Conservation (phyloP, 2,113 vertebrate species). For the Tyrannus savana region DNA sequence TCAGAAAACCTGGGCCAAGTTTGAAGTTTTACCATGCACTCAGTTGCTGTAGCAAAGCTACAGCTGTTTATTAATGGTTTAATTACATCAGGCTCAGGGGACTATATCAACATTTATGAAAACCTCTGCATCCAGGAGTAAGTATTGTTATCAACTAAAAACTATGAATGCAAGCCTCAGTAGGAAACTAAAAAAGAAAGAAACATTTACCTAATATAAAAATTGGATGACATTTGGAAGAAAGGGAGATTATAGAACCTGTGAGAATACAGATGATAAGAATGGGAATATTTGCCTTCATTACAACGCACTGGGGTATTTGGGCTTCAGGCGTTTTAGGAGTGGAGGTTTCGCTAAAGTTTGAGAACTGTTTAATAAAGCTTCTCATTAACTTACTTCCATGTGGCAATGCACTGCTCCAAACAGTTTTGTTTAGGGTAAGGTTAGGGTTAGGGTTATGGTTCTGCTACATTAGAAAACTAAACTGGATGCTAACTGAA, state of each 20-base stretch:
- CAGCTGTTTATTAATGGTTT: neutral
- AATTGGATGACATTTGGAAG: neutral
- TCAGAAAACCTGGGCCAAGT: neutral
- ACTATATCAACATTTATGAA: slow-evolving; percentile 8
- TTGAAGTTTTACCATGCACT: neutral
- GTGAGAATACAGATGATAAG: neutral
- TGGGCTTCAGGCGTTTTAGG: neutral
- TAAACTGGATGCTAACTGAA: neutral
- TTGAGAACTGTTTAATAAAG: neutral
- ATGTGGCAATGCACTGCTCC: neutral
- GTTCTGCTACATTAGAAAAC: neutral
- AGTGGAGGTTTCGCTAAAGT: neutral
- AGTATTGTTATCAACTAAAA: neutral
- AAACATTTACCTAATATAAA: neutral
- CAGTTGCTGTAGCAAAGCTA: neutral
- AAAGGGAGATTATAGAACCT: neutral
- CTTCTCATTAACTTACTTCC: neutral
- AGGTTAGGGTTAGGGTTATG: too few species aligned
- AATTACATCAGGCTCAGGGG: neutral
- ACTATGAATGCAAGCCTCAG: neutral
- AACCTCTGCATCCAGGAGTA: slow-evolving; percentile 3
- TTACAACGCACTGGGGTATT: neutral
- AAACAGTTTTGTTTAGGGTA: neutral
- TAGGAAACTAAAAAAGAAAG: neutral
- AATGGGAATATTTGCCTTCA: neutral